Conservation (phyloP, 92 coral and sea anemone species). For the Palythoa grandis region DNA sequence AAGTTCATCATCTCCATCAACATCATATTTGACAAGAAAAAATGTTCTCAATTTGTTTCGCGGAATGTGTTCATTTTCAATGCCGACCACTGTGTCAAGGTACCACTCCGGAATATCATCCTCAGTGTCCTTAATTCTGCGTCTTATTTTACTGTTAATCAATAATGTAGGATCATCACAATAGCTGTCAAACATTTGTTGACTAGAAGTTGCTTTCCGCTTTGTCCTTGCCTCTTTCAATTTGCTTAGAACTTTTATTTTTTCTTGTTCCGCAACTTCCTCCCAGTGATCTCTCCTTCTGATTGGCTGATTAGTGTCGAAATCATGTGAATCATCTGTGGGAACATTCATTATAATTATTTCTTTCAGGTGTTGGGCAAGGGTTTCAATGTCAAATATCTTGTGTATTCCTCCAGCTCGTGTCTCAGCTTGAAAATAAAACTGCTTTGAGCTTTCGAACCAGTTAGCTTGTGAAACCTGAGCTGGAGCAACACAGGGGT, state of each 20-base stretch:
- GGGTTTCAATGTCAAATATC: slow-evolving; percentile 11
- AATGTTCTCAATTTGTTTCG: slow-evolving; percentile 15
- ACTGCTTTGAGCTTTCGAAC: slow-evolving; percentile 26
- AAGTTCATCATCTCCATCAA: slow-evolving; percentile 28
- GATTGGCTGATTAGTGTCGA: slow-evolving; percentile 4
- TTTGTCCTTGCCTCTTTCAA: slow-evolving; percentile 28
- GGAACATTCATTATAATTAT: neutral
- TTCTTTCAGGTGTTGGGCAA: slow-evolving; percentile 10
- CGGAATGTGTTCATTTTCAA: slow-evolving; percentile 12
- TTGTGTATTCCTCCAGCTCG: slow-evolving; percentile 22
- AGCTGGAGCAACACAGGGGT: slow-evolving; percentile 28
- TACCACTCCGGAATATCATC: slow-evolving; percentile 11
- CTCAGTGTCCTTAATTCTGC: slow-evolving; percentile 16
- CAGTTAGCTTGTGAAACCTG: slow-evolving; percentile 23
- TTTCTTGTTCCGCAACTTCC: slow-evolving; percentile 10
- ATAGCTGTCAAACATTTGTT: slow-evolving; percentile 7
- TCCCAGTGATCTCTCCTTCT: slow-evolving; percentile 21
- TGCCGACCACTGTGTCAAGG: slow-evolving; percentile 7
- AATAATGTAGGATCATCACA: slow-evolving; percentile 4
- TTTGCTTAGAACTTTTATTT: slow-evolving; percentile 17
- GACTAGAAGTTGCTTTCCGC: neutral
- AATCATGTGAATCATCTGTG: slow-evolving; percentile 4
- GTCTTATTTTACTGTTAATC: slow-evolving; percentile 14
- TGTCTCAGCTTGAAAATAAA: slow-evolving; percentile 23
- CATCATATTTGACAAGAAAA: slow-evolving; percentile 21